Evolutionary conservation across 2,113 vertebrate species (phyloP), one percentile per base, ranked within the genome.

Genomic region (Dipodomys stephensi): DNA sequence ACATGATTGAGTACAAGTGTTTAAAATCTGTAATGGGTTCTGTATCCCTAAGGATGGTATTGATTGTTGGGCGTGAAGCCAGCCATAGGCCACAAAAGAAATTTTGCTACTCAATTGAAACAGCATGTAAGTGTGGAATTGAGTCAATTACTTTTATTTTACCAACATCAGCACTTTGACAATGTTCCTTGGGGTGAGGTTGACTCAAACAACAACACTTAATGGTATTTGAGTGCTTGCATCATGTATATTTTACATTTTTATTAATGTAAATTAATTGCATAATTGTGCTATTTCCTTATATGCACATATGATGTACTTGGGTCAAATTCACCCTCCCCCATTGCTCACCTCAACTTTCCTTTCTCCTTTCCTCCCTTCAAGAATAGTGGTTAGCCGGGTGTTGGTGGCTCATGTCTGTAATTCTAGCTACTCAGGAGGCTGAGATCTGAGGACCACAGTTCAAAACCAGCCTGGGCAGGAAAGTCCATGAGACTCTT

Each of bases 71-170:
- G 49, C 91, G 91, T 91, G 74, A 93, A 92, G 30, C 15, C 83
- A 98, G 44, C 82, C 87, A 16, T 49, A 97, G 94, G 28, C 83
- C 69, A 87, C 12, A 28, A 97, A 81, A 39, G 5, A 4, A 97
- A 93, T 9, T 92, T 7, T 6, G 62, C 3, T 91, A 74, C 27
- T 91, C 83, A 92, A 25, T 82, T 87, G 32, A 96, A 95, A 94
- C 91, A 91, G 46, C 20, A 74, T 19, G 23, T 30, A 88, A 88
- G 64, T 90, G 5, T 15, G 77, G 3, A 92, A 74, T 28, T 22
- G 35, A 83, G 4, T 74, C n/a, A 78, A 30, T 65, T 92, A 62
- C 28, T 94, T 91, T 25, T 57, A 57, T 93, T 23, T 94, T 78
- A 91, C 20, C 3, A 95, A 69, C 46, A 76, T 88, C 71, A 95